These are phyloP conservation scores for Danionella cerebrum DNA, from an alignment of 2,113 vertebrate species.

Conservation along the genomic window DNA sequence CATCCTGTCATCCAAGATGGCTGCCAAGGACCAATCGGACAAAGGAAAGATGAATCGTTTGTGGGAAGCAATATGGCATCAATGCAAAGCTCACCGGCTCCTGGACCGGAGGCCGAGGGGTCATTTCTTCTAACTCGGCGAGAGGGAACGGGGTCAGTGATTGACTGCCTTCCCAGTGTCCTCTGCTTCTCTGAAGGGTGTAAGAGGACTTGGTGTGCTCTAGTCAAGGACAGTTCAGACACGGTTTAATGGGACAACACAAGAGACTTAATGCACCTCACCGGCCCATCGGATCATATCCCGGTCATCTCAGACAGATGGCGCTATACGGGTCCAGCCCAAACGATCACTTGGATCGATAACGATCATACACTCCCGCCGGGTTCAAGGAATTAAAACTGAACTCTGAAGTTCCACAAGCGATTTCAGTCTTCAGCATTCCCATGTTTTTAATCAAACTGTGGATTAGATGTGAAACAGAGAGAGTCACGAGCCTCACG, in stretches of 20 bases:
- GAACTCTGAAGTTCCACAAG: no score
- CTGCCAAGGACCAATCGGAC: not conserved
- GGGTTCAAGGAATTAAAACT: no score
- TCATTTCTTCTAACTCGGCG: not conserved
- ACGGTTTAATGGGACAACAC: no score
- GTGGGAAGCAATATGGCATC: no score
- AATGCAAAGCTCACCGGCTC: not conserved
- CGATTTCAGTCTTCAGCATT: no score
- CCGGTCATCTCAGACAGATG: not conserved
- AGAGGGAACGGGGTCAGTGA: slow-evolving; percentile 1
- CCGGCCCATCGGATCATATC: not conserved
- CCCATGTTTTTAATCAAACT: no score
- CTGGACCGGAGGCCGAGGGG: not conserved
- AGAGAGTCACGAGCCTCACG: no score
- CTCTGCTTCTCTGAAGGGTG: slow-evolving; percentile 8
- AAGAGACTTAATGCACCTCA: slow-evolving; percentile 8
- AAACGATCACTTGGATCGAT: no score
- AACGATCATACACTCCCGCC: no score
- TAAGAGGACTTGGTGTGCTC: slow-evolving; percentile 30
- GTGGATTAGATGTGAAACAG: no score
- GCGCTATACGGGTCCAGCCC: no score
- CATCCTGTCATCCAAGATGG: not conserved
- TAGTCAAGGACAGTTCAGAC: slow-evolving; percentile 1
- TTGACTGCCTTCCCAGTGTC: slow-evolving; percentile 25
- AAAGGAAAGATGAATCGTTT: not conserved